A percentile compares a stretch with the other conserved stretches of the same genome.
These are phyloP conservation scores for Diarsia mendica DNA, from an alignment of 2,888 invertebrate species.

Conservation along the genomic window DNA sequence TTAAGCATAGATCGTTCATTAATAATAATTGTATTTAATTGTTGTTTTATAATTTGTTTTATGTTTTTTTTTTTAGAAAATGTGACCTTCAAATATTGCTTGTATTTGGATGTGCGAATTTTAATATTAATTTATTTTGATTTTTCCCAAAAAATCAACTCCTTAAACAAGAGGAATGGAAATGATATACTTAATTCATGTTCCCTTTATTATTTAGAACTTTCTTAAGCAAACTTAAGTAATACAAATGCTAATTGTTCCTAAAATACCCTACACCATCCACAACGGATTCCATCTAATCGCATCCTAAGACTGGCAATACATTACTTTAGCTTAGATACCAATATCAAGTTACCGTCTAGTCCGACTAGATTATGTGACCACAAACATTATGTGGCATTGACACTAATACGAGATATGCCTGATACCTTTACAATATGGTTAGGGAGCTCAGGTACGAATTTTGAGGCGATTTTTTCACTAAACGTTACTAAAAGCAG, in stretches of 20 bases:
- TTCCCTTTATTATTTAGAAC: too few relatives aligned
- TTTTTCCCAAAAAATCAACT: too few relatives aligned
- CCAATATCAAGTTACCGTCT: slow-evolving; percentile 81
- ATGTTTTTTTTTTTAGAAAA: too few relatives aligned
- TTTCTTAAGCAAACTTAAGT: too few relatives aligned
- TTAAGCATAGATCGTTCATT: neutral
- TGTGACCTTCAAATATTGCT: too few relatives aligned
- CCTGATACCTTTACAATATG: slow-evolving; percentile 65
- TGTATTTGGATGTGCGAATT: neutral
- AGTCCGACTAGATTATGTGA: slow-evolving; percentile 79
- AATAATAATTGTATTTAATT: neutral
- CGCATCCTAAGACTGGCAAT: slow-evolving; percentile 57
- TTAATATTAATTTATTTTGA: too few relatives aligned
- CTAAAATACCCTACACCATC: slow-evolving; percentile 10
- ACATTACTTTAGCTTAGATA: slow-evolving; percentile 66
- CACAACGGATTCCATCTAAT: slow-evolving; percentile 52
- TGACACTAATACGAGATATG: slow-evolving; percentile 83
- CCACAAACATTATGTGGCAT: slow-evolving; percentile 84
- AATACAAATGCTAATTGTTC: slow-evolving; percentile 9
- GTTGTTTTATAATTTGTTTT: neutral
- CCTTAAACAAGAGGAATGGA: too few relatives aligned
- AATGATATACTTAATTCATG: too few relatives aligned
- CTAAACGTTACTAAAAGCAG: neutral
- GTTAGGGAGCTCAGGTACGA: slow-evolving; percentile 33
- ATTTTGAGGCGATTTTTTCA: slow-evolving; percentile 14